Conservation (phyloP, 2,888 invertebrate species). For the Sarcophaga subvicina region DNA sequence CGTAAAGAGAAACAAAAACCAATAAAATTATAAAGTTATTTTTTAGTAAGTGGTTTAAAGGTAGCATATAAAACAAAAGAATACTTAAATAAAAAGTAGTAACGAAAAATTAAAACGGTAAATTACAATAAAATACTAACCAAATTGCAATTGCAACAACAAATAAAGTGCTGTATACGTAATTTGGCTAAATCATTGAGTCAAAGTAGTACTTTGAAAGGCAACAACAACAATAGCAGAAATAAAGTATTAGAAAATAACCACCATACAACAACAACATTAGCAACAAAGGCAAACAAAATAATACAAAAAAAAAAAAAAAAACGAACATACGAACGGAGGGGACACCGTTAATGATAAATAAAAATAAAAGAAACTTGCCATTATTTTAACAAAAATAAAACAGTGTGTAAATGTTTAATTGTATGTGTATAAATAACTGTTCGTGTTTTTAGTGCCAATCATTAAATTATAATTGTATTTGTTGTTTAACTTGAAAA, state of each 20-base stretch:
- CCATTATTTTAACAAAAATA: constrained; percentile 2
- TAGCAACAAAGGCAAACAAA: constrained; percentile 25
- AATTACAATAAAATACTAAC: constrained; percentile 41
- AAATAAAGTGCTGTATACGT: constrained; percentile 36
- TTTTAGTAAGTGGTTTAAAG: constrained; percentile 40
- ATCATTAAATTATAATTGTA: constrained; percentile 29
- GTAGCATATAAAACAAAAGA: constrained; percentile 21
- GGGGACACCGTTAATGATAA: constrained; percentile 41
- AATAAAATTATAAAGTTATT: constrained; percentile 26
- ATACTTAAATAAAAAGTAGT: constrained; percentile 18
- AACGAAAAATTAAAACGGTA: constrained; percentile 54
- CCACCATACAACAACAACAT: constrained; percentile 47
- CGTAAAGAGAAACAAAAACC: constrained; percentile 30
- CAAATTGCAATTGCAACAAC: constrained; percentile 21
- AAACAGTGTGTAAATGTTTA: neutral
- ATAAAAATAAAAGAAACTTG: constrained; percentile 41
- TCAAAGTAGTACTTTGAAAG: constrained; percentile 26
- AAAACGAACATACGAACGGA: constrained; percentile 48
- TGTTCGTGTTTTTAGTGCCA: constrained; percentile 29
- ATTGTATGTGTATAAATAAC: constrained; percentile 15
- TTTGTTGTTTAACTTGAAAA: constrained; percentile 22
- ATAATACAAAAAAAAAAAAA: constrained; percentile 26
- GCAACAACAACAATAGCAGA: constrained; percentile 12
- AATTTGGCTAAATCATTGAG: constrained; percentile 62
- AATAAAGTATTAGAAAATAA: constrained; percentile 35